Evolutionary conservation across 92 coral and sea anemone species (phyloP).

Genomic region (Palythoa caribaeorum): DNA sequence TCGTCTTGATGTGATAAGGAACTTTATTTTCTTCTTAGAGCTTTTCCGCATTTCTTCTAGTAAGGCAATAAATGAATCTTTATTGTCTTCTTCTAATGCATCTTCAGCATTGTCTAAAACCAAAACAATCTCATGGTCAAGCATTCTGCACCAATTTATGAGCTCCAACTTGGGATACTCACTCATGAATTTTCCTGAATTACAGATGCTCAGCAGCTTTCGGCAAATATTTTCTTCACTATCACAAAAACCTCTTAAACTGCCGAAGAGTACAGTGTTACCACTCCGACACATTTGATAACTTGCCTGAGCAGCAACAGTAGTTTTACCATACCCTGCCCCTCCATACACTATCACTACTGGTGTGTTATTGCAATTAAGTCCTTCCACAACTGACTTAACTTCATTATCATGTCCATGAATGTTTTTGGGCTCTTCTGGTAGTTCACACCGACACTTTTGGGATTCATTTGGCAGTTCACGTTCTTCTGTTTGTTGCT

Average conservation of each 20-base stretch:
- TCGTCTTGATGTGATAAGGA: slow-evolving; percentile 32
- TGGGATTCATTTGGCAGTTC: no score
- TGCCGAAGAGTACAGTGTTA: slow-evolving; percentile 7
- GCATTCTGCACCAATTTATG: slow-evolving; percentile 38
- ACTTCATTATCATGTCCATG: slow-evolving; percentile 40
- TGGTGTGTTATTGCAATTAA: background rate
- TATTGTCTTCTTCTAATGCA: slow-evolving; percentile 32
- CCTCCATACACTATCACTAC: slow-evolving; percentile 49
- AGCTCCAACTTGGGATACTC: slow-evolving; percentile 35
- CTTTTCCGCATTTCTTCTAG: slow-evolving; percentile 13
- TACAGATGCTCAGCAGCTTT: slow-evolving; percentile 1
- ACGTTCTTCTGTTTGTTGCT: no score
- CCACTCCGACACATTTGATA: background rate
- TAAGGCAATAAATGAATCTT: slow-evolving; percentile 13
- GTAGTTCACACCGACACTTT: slow-evolving; percentile 17
- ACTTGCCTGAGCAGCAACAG: slow-evolving; percentile 48
- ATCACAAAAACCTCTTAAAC: slow-evolving; percentile 16
- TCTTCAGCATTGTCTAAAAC: slow-evolving; percentile 57
- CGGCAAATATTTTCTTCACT: slow-evolving; percentile 20
- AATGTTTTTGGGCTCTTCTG: slow-evolving; percentile 45
- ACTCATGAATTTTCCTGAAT: slow-evolving; percentile 9
- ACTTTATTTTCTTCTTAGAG: slow-evolving; percentile 20
- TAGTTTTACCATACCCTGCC: slow-evolving; percentile 51
- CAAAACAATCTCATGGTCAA: background rate
- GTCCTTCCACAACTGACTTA: slow-evolving; percentile 20